These are phyloP conservation scores for Sebastes nivosus DNA, from an alignment of 2,797 vertebrate genomes.

Conservation along the genomic window DNA sequence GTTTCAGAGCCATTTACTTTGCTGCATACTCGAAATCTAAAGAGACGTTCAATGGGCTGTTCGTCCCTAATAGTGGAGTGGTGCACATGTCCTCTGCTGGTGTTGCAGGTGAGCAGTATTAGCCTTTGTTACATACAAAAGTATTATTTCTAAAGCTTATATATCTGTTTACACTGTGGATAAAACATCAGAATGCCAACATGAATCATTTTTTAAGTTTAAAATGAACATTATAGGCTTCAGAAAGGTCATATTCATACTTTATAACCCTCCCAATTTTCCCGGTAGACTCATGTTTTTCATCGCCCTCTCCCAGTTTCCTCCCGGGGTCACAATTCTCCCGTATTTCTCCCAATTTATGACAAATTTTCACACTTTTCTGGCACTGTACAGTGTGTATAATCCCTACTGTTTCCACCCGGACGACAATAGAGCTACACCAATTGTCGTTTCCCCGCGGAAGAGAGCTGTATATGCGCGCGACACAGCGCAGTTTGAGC, in stretches of 20 bases:
- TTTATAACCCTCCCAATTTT: too few relatives aligned
- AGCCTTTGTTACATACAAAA: neutral
- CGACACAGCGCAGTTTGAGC: too few relatives aligned
- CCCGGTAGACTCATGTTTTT: too few relatives aligned
- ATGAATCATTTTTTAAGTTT: neutral
- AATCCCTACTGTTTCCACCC: too few relatives aligned
- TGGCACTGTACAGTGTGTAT: too few relatives aligned
- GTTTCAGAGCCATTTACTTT: conserved; percentile 95
- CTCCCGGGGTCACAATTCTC: too few relatives aligned
- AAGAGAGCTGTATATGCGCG: accelerated
- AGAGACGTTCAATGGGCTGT: conserved; percentile 91
- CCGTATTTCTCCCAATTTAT: too few relatives aligned
- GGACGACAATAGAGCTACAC: too few relatives aligned
- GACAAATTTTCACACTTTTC: too few relatives aligned
- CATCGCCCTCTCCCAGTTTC: too few relatives aligned
- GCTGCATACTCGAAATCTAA: conserved; percentile 96
- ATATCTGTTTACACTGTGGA: neutral
- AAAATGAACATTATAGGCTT: neutral
- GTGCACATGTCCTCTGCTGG: conserved; percentile 96
- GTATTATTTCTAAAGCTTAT: neutral
- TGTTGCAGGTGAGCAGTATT: conserved; percentile 86
- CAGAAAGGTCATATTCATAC: neutral
- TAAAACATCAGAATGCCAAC: neutral
- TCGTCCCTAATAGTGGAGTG: conserved; percentile 92
- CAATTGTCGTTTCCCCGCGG: accelerated